A percentile compares a stretch with the other conserved stretches of the same genome.
phyloP scores from a whole-genome alignment of 2,797 vertebrate species.

The Champsocephalus gunnari region DNA sequence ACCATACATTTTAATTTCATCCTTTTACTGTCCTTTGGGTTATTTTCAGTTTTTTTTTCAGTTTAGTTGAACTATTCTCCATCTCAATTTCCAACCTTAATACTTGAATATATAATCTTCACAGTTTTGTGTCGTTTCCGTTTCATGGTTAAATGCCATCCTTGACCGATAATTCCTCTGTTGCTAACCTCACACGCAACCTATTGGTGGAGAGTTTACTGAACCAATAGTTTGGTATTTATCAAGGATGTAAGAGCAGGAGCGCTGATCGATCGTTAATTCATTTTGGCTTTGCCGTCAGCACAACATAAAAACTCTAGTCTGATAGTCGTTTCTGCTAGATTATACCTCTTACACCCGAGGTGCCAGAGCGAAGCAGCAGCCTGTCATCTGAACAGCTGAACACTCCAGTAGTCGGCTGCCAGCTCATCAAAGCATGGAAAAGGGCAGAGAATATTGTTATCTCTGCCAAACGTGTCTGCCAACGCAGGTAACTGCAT shows the following conservation, averaged over 20 bases:
- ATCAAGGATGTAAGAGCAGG: conserved; percentile 28
- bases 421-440: conserved; percentile 67
- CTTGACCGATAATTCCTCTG: background rate
- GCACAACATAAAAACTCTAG: conserved; percentile 34
- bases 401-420: conserved; percentile 38
- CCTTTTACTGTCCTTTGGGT: background rate
- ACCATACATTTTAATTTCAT: background rate
- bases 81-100: background rate
- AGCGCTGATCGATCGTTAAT: conserved; percentile 63
- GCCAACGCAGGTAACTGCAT: conserved; percentile 68
- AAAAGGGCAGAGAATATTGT: conserved; percentile 62
- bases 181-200: conserved; percentile 28
- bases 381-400: conserved; percentile 52
- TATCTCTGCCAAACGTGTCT: conserved; percentile 52
- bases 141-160: background rate
- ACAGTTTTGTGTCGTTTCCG: background rate
- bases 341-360: conserved; percentile 33
- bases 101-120: background rate
- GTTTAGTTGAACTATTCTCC: background rate
- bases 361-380: conserved; percentile 42
- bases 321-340: conserved; percentile 10
- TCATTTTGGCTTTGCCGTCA: conserved; percentile 51
- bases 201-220: conserved; percentile 45
- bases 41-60: background rate
- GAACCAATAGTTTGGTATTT: conserved; percentile 49